Evolutionary conservation across 2,888 invertebrate species (phyloP).

Genomic region (Torymus aiolomorphi): DNA sequence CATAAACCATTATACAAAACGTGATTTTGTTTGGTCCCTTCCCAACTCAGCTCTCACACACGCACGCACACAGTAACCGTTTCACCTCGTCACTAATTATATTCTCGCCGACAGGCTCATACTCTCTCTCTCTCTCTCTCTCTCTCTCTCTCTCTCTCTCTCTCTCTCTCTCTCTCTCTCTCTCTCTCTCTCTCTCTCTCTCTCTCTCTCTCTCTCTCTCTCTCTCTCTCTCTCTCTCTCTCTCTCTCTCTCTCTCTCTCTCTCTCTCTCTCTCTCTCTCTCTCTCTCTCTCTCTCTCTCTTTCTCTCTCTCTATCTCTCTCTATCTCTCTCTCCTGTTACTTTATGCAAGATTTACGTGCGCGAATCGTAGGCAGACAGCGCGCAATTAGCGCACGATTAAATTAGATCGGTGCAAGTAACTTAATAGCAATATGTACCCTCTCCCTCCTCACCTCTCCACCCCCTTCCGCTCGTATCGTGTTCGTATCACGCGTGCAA

Average conservation of each 20-base stretch:
- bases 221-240: not conserved
- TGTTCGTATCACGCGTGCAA: constrained; percentile 7
- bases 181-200: not conserved
- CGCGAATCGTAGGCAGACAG: constrained; percentile 7
- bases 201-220: not conserved
- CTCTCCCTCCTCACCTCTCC: not conserved
- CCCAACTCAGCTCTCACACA: too few relatives aligned
- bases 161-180: too few relatives aligned
- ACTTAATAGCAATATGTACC: constrained; percentile 40
- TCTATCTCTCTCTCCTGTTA: not conserved
- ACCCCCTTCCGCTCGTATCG: constrained; percentile 43
- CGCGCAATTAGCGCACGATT: constrained; percentile 52
- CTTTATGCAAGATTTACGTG: constrained; percentile 32
- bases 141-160: not conserved
- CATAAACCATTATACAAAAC: too few relatives aligned
- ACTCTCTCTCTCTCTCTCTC: not conserved
- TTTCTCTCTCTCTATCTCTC: not conserved
- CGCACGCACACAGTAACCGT: too few relatives aligned
- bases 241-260: not conserved
- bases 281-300: not conserved
- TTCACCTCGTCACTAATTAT: constrained; percentile 23
- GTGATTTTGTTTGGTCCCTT: too few relatives aligned
- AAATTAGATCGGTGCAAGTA: constrained; percentile 44
- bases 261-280: too few relatives aligned
- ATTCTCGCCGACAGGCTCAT: not conserved